phyloP scores from a whole-genome alignment of 1,140 invertebrate species.

The Colletes gigas region DNA sequence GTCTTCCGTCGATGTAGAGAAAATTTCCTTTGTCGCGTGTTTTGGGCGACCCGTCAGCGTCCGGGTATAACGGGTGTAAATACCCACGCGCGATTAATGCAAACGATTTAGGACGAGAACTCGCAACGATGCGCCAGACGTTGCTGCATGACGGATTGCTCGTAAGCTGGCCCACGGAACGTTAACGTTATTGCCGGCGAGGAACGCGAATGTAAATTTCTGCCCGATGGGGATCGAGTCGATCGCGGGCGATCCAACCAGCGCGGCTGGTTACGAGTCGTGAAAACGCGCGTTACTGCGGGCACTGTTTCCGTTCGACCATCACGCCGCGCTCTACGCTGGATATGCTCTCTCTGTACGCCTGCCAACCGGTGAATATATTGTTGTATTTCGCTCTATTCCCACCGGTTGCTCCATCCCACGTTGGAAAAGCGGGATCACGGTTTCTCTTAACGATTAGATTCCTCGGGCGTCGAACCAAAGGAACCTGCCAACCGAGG shows the following conservation, averaged over 20 bases:
- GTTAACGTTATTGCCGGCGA: slow-evolving; percentile 6
- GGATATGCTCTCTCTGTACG: not conserved
- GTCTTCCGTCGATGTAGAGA: too few species aligned
- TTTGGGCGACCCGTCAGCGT: not conserved
- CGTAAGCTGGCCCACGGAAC: not conserved
- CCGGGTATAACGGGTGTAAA: slow-evolving; percentile 46
- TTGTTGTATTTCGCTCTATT: not conserved
- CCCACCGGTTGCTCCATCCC: not conserved
- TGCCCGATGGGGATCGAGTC: slow-evolving; percentile 25
- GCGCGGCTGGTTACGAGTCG: slow-evolving; percentile 38
- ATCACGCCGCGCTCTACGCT: not conserved
- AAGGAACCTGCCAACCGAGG: not conserved
- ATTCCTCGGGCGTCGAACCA: not conserved
- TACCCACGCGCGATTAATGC: slow-evolving; percentile 50
- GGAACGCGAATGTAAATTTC: slow-evolving; percentile 50
- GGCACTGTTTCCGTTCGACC: slow-evolving; percentile 10
- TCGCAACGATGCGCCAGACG: slow-evolving; percentile 31
- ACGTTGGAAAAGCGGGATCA: not conserved
- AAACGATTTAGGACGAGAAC: slow-evolving; percentile 44
- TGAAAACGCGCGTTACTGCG: slow-evolving; percentile 34
- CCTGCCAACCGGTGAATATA: not conserved
- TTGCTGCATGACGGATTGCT: slow-evolving; percentile 35
- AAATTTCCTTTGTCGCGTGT: slow-evolving; percentile 17
- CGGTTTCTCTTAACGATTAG: not conserved
- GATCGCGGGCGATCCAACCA: slow-evolving; percentile 12